Base-by-base conservation (phyloP, 2,888 invertebrate species). In the Sthenelais limicola region DNA sequence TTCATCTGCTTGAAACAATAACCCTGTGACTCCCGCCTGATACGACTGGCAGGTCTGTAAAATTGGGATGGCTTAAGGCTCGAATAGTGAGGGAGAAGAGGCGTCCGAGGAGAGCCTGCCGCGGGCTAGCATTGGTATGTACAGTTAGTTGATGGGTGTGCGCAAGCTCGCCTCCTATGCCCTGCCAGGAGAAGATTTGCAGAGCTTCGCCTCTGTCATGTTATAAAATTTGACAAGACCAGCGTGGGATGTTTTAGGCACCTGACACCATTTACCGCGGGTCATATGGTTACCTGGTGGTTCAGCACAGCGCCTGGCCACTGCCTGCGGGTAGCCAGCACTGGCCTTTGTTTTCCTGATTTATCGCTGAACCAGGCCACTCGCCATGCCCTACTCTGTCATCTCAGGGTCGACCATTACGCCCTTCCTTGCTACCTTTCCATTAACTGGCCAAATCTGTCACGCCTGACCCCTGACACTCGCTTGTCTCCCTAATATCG, bases 251-350 rank as follows among this genome's bases (percentile, higher is more conserved):
- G 56, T 15, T 15, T 2, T 2, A 32, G 30, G 28, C 28, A 56
- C 56, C 26, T 56, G 56, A 32, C 52, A 52, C 52, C 52, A 52
- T n/a, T n/a, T n/a, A n/a, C n/a, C n/a, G n/a, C n/a, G n/a, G 56
- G 56, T 56, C 56, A 12, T 15, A 9, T 30, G 32, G 56, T 5
- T 4, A 28, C 32, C 56, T 56, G 9, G 12, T 12, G 12, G 12
- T 18, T 18, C 43, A 12, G 12, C 18, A 43, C 43, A 9, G 12
- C 18, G 43, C 9, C 43, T 18, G 52, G 56, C 28, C 56, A 32
- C 1, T 32, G 32, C 56, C 43, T n/a, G n/a, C n/a, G n/a, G n/a
- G n/a, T n/a, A n/a, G n/a, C n/a, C n/a, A n/a, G n/a, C n/a, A 32
- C 56, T 56, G 56, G 56, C 56, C 56, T 33, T 28, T 56, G 56